Base-by-base conservation (phyloP, 2,888 invertebrate species). In the Drosophila flavopinicola region DNA sequence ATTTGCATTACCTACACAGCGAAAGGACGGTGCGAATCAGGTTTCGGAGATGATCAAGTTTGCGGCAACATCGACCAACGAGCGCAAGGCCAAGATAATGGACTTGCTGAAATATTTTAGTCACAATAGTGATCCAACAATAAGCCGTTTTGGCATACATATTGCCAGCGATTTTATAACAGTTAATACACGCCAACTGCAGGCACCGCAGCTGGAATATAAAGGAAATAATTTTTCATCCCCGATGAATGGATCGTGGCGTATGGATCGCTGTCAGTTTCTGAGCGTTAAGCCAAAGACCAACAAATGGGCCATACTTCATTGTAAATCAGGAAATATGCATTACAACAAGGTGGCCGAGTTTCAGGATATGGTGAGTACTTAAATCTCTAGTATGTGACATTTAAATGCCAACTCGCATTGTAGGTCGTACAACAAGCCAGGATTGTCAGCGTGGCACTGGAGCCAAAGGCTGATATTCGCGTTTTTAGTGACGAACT, bases 41-140 rank as follows among this genome's bases (percentile, higher is more conserved):
- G 96, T 98, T 0, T 92, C 95, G 0, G 93, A 93, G 0, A 98
- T 99, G 97, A 98, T 99, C 49, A 94, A 92, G 88, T 92, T 93
- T 33, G 96, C 99, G 0, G 98, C 99, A 0, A 95, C 97, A 0
- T 93, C 94, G 0, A 96, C 99, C 0, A 92, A 93, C 6, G 93
- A 92, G 9, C 93, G 99, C 17, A 96, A 96, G 88, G 69, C 90
- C 0, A 98, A 97, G 90, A 99, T 99, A 52, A 93, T 94, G 89
- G 93, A 93, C 45, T 58, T 90, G 27, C 52, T 91, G 0, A 2
- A 30, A 1, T 66, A 67, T 48, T 89, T 90, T 35, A 11, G 87
- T 0, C 90, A 90, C 58, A 89, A 90, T 27, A 1, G 1, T 0
- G 76, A 88, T 87, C 90, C 93, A 0, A 93, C 93, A 69, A 94